A percentile compares a stretch with the other conserved stretches of the same genome.
phyloP scores from a whole-genome alignment of 37 sponge, comb jelly and placozoan species.

The Ianthella basta region DNA sequence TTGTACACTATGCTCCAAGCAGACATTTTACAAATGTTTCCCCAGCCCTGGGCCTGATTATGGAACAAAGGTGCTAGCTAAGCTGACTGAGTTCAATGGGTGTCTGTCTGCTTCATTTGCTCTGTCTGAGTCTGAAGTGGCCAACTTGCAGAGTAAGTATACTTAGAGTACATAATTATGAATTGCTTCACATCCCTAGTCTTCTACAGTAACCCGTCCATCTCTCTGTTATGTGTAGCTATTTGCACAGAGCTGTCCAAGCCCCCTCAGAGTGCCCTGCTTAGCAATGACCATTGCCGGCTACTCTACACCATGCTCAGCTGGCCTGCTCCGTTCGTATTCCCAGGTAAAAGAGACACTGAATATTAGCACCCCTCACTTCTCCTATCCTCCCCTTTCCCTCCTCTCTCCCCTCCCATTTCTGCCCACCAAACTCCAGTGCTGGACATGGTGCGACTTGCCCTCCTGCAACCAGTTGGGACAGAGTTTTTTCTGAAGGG shows the following conservation, averaged over 20 bases:
- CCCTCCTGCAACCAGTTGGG: constrained; percentile 17
- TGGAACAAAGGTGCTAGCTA: constrained; percentile 59
- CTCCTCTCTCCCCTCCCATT: too few species aligned
- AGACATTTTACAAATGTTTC: constrained; percentile 48
- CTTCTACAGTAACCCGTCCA: background rate
- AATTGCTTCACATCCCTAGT: background rate
- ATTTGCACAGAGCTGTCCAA: constrained; percentile 9
- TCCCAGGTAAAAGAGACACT: constrained; percentile 65
- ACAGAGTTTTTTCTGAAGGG: background rate
- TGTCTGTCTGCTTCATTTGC: background rate
- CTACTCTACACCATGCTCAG: constrained; percentile 16
- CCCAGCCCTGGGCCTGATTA: constrained; percentile 59
- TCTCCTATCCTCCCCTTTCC: background rate
- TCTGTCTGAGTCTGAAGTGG: background rate
- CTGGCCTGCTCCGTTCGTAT: background rate
- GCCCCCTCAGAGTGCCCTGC: background rate
- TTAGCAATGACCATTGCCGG: background rate
- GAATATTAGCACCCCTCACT: background rate
- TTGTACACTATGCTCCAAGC: too few species aligned
- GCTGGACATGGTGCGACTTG: constrained; percentile 13
- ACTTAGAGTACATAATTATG: background rate
- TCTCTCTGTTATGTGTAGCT: background rate
- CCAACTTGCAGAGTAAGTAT: background rate
- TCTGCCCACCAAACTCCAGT: background rate
- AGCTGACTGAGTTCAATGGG: constrained; percentile 66